A percentile compares a stretch with the other conserved stretches of the same genome.
Evolutionary conservation across 2,888 invertebrate species (phyloP).

Genomic region (Microplitis deprimator): DNA sequence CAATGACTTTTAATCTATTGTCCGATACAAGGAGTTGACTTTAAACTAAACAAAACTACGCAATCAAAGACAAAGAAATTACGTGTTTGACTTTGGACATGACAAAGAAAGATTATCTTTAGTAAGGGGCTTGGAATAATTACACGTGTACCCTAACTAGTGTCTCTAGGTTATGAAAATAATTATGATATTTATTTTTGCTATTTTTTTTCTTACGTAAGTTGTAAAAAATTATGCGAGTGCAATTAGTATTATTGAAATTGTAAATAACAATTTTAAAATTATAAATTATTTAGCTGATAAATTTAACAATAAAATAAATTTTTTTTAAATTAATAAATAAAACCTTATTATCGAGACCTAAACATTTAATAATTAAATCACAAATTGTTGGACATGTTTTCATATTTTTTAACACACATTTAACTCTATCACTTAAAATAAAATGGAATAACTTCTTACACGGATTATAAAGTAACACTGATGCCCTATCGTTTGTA

Average conservation of each 20-base stretch:
- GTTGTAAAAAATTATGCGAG: background rate
- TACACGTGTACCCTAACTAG: background rate
- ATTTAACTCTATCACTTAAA: conserved; percentile 13
- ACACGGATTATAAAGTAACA: background rate
- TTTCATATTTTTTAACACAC: conserved; percentile 47
- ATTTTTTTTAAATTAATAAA: conserved; percentile 14
- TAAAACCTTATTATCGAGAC: conserved; percentile 45
- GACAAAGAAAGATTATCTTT: conserved; percentile 22
- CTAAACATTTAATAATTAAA: conserved; percentile 49
- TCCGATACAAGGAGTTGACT: background rate
- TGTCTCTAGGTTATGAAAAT: background rate
- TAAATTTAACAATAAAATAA: background rate
- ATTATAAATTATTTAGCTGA: background rate
- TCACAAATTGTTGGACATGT: conserved; percentile 46
- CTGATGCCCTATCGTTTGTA: conserved; percentile 14
- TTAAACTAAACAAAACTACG: conserved; percentile 29
- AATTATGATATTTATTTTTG: conserved; percentile 1
- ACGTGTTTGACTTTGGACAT: conserved; percentile 16
- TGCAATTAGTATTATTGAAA: background rate
- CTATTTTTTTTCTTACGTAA: background rate
- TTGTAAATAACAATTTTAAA: background rate
- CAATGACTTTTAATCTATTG: conserved; percentile 20
- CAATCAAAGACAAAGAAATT: conserved; percentile 22
- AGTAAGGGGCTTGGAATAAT: background rate
- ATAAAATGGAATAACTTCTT: conserved; percentile 8